These are phyloP conservation scores for Drosophila sechellia DNA, from an alignment of 1,140 invertebrate species.

Conservation along the genomic window DNA sequence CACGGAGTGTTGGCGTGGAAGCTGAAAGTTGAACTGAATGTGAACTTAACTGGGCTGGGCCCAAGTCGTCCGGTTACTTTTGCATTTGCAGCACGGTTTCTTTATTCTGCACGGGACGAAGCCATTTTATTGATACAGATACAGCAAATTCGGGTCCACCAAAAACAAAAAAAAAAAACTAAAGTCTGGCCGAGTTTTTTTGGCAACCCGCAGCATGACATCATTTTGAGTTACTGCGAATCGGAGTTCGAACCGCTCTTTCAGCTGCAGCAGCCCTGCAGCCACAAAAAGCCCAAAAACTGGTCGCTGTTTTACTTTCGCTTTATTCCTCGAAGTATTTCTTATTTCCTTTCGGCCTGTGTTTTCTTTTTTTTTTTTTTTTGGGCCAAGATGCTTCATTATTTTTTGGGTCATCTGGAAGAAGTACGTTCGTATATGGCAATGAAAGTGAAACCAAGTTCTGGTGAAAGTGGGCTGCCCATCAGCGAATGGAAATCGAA, in stretches of 20 bases:
- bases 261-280: slow-evolving; percentile 61
- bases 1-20: slow-evolving; percentile 42
- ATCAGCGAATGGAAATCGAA: slow-evolving; percentile 52
- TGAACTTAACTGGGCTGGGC: slow-evolving; percentile 60
- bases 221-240: slow-evolving; percentile 69
- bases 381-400: slow-evolving; percentile 35
- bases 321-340: slow-evolving; percentile 59
- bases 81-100: slow-evolving; percentile 66
- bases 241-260: slow-evolving; percentile 26
- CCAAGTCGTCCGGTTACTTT: slow-evolving; percentile 74
- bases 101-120: slow-evolving; percentile 40
- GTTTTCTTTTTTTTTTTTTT: slow-evolving; percentile 39
- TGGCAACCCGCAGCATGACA: slow-evolving; percentile 73
- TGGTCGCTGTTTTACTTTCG: slow-evolving; percentile 80
- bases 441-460: slow-evolving; percentile 78
- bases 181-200: slow-evolving; percentile 54
- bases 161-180: slow-evolving; percentile 24
- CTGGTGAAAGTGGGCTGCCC: slow-evolving; percentile 75
- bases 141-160: slow-evolving; percentile 46
- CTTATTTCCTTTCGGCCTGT: slow-evolving; percentile 39
- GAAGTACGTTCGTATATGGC: slow-evolving; percentile 55
- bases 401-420: slow-evolving; percentile 44
- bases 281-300: slow-evolving; percentile 59
- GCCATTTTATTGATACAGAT: slow-evolving; percentile 63
- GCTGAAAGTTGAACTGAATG: slow-evolving; percentile 53